Evolutionary conservation across 1,140 invertebrate genomes (phyloP).

Genomic region (Caerostris extrusa): DNA sequence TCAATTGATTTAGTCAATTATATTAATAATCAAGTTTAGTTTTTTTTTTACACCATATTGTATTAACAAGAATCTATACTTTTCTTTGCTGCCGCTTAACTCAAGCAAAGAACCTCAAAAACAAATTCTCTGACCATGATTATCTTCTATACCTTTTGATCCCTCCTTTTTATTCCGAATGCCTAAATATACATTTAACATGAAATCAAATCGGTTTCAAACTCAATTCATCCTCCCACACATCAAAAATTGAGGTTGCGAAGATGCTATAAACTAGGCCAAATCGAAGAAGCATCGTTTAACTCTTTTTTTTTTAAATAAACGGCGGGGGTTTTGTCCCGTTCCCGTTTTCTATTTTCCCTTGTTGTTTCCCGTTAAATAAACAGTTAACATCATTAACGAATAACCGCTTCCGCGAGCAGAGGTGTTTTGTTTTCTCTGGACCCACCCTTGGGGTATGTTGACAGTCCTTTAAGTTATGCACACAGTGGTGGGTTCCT

Average conservation of each 20-base stretch:
- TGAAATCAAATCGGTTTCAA: not conserved
- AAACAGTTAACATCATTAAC: not conserved
- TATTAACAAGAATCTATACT: too few relatives aligned
- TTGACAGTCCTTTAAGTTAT: conserved; percentile 19
- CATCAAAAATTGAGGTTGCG: conserved; percentile 23
- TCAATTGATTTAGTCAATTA: too few relatives aligned
- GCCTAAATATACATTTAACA: too few relatives aligned
- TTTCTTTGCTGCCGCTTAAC: too few relatives aligned
- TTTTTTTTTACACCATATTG: too few relatives aligned
- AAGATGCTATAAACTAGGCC: conserved; percentile 34
- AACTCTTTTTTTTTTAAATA: not conserved
- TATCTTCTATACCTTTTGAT: too few relatives aligned
- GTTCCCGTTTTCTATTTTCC: conserved; percentile 49
- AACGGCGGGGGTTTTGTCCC: conserved; percentile 41
- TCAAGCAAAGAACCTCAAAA: too few relatives aligned
- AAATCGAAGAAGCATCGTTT: conserved; percentile 22
- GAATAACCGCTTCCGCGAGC: conserved; percentile 23
- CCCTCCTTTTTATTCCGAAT: too few relatives aligned
- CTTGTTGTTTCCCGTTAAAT: conserved; percentile 36
- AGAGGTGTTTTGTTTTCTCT: conserved; percentile 60
- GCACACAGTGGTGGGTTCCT: conserved; percentile 7
- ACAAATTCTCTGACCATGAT: too few relatives aligned
- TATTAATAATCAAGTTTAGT: too few relatives aligned
- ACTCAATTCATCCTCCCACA: conserved; percentile 34
- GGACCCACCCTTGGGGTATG: conserved; percentile 17